Percentiles rank a stretch among this genome's conserved stretches.
Evolutionary conservation across 2,113 vertebrate genomes (phyloP).

Genomic region (Triplophysa rosa): DNA sequence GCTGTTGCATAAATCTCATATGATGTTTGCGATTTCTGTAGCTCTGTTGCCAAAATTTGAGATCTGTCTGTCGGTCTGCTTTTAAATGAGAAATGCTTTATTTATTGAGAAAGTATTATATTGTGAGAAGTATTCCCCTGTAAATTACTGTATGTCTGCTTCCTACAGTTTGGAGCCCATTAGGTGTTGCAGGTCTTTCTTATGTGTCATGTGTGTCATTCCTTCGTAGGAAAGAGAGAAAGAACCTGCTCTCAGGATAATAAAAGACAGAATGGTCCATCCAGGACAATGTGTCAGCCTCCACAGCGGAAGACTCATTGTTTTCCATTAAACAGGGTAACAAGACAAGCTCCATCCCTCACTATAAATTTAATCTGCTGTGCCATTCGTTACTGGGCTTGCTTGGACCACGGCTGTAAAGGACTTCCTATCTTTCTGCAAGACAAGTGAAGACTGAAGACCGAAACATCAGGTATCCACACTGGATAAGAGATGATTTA

Average conservation of each 20-base stretch:
- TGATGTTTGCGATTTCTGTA: background rate
- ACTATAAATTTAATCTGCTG: constrained; percentile 44
- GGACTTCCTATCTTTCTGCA: constrained; percentile 43
- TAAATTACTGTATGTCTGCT: no score
- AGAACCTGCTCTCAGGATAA: constrained; percentile 50
- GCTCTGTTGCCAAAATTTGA: background rate
- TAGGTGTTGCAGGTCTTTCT: constrained; percentile 12
- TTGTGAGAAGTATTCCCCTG: no score
- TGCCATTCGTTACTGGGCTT: constrained; percentile 45
- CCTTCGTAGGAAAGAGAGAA: constrained; percentile 45
- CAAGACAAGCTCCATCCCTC: constrained; percentile 45
- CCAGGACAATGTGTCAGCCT: constrained; percentile 45
- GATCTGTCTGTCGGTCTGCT: background rate
- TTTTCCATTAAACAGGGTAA: constrained; percentile 56
- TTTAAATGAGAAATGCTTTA: background rate
- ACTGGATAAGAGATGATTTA: constrained; percentile 49
- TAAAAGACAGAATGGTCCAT: constrained; percentile 49
- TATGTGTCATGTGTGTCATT: background rate
- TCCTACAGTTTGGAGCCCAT: constrained; percentile 8
- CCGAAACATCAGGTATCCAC: constrained; percentile 36
- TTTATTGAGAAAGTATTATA: background rate
- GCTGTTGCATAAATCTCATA: no score
- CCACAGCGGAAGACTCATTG: constrained; percentile 53
- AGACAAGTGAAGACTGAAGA: constrained; percentile 30
- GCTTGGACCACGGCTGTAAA: constrained; percentile 18